Percentiles rank a stretch among this genome's conserved stretches.
phyloP scores from a whole-genome alignment of 2,888 invertebrate genomes.

The Drosophila monieri region DNA sequence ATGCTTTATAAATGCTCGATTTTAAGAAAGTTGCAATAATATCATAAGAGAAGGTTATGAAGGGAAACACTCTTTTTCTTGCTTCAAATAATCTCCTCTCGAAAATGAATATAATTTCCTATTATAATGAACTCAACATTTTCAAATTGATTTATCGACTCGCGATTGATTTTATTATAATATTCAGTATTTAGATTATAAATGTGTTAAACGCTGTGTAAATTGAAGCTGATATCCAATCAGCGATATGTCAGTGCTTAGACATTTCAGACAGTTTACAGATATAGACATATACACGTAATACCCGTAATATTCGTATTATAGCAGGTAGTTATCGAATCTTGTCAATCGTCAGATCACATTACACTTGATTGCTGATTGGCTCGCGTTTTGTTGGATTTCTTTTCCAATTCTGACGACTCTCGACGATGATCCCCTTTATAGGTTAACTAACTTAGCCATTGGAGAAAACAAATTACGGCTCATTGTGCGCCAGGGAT shows the following conservation, averaged over 20 bases:
- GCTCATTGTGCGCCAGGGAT: constrained; percentile 67
- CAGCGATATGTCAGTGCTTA: constrained; percentile 28
- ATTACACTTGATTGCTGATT: constrained; percentile 46
- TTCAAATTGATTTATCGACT: not conserved
- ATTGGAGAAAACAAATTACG: constrained; percentile 60
- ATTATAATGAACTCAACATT: no score
- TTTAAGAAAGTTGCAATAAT: not conserved
- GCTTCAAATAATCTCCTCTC: not conserved
- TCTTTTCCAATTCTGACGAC: constrained; percentile 8
- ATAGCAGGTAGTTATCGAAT: constrained; percentile 33
- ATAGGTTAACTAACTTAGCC: constrained; percentile 30
- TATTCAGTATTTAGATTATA: constrained; percentile 10
- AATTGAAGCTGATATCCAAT: constrained; percentile 19
- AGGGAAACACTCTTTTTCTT: no score
- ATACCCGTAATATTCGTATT: constrained; percentile 4
- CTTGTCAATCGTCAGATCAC: constrained; percentile 39
- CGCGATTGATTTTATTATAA: not conserved
- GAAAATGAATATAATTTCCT: no score
- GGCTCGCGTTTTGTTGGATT: constrained; percentile 16
- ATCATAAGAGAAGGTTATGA: not conserved
- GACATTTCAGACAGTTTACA: constrained; percentile 22
- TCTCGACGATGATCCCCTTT: constrained; percentile 19
- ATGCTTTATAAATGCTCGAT: not conserved
- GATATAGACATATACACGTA: constrained; percentile 3
- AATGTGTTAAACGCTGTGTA: constrained; percentile 10